Evolutionary conservation across 2,888 invertebrate genomes (phyloP).

Genomic region (Chromoteleia sp.): DNA sequence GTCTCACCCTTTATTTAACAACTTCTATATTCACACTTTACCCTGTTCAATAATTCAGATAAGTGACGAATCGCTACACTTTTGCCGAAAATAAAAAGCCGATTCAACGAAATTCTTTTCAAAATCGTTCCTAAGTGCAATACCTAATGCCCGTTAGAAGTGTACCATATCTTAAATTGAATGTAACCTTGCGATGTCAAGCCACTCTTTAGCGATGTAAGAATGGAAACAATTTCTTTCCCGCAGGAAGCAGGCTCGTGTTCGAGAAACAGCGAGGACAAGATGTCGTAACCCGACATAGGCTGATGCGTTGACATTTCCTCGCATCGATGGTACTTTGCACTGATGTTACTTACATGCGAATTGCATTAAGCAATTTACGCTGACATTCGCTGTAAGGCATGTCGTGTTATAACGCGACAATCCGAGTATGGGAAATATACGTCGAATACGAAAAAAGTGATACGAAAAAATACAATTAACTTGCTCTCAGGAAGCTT

Average conservation of each 20-base stretch:
- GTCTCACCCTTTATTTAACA: too few relatives aligned
- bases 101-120: constrained; percentile 24
- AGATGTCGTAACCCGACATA: constrained; percentile 70
- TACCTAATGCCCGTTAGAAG: constrained; percentile 51
- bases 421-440: constrained; percentile 55
- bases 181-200: constrained; percentile 60
- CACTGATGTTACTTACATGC: constrained; percentile 69
- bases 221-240: constrained; percentile 68
- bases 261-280: constrained; percentile 67
- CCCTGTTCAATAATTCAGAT: constrained; percentile 47
- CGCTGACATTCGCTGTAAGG: constrained; percentile 66
- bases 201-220: constrained; percentile 59
- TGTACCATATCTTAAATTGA: constrained; percentile 59
- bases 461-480: constrained; percentile 53
- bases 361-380: constrained; percentile 72
- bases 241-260: constrained; percentile 57
- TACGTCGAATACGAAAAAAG: constrained; percentile 47
- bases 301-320: constrained; percentile 71
- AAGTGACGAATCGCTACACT: constrained; percentile 34
- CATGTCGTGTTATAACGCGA: constrained; percentile 61
- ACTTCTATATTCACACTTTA: constrained; percentile 12
- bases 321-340: constrained; percentile 69
- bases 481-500: constrained; percentile 10
- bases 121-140: constrained; percentile 57
- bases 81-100: constrained; percentile 53